Evolutionary conservation across 1,140 invertebrate species (phyloP).

Genomic region (Telenomus remus): DNA sequence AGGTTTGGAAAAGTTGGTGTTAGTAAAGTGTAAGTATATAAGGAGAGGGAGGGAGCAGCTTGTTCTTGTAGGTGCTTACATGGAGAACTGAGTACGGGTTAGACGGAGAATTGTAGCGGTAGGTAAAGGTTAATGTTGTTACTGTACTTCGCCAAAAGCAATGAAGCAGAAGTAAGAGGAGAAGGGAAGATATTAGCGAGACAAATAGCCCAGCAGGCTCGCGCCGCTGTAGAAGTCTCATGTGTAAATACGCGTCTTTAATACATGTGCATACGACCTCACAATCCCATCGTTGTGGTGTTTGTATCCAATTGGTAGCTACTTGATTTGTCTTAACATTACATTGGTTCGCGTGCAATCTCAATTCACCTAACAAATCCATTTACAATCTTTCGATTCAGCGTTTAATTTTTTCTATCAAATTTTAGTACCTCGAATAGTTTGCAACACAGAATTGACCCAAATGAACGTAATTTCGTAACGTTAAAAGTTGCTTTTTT

Average conservation of each 20-base stretch:
- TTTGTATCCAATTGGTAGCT: constrained; percentile 24
- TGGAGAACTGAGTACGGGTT: constrained; percentile 17
- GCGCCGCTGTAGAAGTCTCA: constrained; percentile 39
- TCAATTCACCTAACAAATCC: constrained; percentile 6
- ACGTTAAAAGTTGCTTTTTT: no score
- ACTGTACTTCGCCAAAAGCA: constrained; percentile 58
- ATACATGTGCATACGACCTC: constrained; percentile 23
- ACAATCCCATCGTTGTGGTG: constrained; percentile 4
- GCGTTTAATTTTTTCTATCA: no score
- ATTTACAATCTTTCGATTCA: background rate
- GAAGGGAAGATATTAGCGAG: constrained; percentile 65
- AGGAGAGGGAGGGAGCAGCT: constrained; percentile 23
- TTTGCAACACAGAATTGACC: no score
- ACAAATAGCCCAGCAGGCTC: constrained; percentile 66
- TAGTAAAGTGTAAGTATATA: constrained; percentile 9
- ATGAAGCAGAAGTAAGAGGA: constrained; percentile 54
- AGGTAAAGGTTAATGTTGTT: constrained; percentile 54
- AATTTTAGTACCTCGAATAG: no score
- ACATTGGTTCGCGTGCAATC: constrained; percentile 6
- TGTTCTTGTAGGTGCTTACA: constrained; percentile 64
- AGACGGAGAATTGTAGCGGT: constrained; percentile 35
- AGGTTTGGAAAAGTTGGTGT: constrained; percentile 15
- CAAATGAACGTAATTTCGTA: no score
- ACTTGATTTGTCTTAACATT: constrained; percentile 35
- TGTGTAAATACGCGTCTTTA: constrained; percentile 39